phyloP scores from a whole-genome alignment of 2,797 vertebrate species.

The Staurois parvus region DNA sequence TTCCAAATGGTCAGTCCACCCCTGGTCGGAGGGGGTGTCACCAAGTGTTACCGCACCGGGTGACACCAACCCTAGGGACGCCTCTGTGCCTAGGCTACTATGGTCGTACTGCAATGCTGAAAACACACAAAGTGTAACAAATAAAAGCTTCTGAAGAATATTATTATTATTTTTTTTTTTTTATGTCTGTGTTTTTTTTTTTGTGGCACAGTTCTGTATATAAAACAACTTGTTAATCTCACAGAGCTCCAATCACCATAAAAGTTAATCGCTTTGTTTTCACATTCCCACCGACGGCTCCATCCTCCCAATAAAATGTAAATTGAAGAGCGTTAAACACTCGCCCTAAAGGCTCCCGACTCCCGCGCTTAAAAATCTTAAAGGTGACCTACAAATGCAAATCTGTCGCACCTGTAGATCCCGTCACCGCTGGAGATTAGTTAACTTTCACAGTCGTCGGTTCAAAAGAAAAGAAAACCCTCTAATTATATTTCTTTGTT shows the following conservation, averaged over 20 bases:
- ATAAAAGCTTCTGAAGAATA: too few relatives aligned
- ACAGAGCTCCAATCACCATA: not conserved
- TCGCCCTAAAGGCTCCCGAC: not conserved
- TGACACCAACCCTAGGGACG: too few relatives aligned
- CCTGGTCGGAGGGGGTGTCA: too few relatives aligned
- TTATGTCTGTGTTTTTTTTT: not conserved
- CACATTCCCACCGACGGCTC: not conserved
- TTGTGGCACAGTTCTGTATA: not conserved
- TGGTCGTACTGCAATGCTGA: too few relatives aligned
- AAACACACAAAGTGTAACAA: too few relatives aligned
- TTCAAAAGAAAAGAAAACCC: slow-evolving; percentile 9
- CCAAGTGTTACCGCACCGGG: too few relatives aligned
- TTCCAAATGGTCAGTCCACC: too few relatives aligned
- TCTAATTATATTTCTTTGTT: not conserved
- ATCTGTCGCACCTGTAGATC: not conserved
- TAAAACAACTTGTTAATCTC: not conserved
- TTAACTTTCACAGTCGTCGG: not conserved
- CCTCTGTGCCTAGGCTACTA: too few relatives aligned
- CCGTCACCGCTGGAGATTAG: not conserved
- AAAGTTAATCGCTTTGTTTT: slow-evolving; percentile 8
- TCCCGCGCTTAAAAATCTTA: not conserved
- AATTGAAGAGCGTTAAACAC: not conserved
- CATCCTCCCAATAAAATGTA: slow-evolving; percentile 1
- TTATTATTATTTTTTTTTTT: too few relatives aligned
- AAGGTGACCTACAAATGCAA: slow-evolving; percentile 24